Conservation (phyloP, 2,113 vertebrate genomes). For the Hiodon alosoides region DNA sequence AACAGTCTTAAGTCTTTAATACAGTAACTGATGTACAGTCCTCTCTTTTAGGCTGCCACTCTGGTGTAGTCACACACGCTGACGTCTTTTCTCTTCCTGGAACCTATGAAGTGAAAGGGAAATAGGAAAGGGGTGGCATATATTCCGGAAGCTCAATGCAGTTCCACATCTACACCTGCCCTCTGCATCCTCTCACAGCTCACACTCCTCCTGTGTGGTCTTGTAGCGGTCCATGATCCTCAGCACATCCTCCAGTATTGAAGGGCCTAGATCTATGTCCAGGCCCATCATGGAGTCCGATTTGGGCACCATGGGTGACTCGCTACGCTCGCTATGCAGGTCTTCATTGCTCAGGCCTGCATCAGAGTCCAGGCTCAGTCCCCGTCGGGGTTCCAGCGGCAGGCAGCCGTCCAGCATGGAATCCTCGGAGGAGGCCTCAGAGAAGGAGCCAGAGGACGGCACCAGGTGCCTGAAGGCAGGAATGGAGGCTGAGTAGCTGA, state of each 20-base stretch:
- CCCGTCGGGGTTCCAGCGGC: constrained; percentile 48
- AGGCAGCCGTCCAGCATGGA: constrained; percentile 56
- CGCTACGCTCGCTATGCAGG: constrained; percentile 51
- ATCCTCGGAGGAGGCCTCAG: constrained; percentile 64
- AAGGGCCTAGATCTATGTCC: constrained; percentile 70
- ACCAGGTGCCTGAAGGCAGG: constrained; percentile 43
- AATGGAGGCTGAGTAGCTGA: constrained; percentile 50
- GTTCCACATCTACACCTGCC: neutral
- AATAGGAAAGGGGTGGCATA: neutral
- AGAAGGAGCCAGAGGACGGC: constrained; percentile 61
- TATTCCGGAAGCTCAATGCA: neutral
- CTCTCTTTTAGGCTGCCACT: neutral
- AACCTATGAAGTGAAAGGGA: neutral
- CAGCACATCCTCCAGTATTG: constrained; percentile 72
- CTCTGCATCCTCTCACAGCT: constrained; percentile 42
- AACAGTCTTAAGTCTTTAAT: neutral
- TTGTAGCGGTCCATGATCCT: constrained; percentile 76
- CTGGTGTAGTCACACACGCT: neutral
- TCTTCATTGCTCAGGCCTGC: constrained; percentile 68
- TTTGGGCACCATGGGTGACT: constrained; percentile 47
- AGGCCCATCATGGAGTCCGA: constrained; percentile 60
- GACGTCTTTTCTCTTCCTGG: neutral
- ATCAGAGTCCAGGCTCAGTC: constrained; percentile 58
- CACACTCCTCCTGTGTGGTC: constrained; percentile 48
- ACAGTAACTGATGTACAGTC: neutral